Evolutionary conservation across 2,888 invertebrate genomes (phyloP).

Genomic region (Leucophenga montana): DNA sequence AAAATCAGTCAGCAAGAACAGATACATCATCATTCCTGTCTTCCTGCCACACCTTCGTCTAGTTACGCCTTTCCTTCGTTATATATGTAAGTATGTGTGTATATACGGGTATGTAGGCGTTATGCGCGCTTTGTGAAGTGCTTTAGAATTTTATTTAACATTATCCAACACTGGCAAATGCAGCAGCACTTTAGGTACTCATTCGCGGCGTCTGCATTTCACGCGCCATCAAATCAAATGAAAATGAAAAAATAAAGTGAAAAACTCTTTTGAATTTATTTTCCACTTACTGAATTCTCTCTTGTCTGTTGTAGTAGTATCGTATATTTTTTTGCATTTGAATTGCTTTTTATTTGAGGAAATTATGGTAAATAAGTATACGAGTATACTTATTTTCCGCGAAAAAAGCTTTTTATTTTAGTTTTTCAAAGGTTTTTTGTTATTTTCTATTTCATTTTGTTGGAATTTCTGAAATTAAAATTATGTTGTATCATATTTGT

Average conservation of each 20-base stretch:
- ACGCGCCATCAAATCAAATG: slow-evolving; percentile 2
- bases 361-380: slow-evolving; percentile 24
- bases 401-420: not conserved
- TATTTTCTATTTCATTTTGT: not conserved
- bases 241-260: not conserved
- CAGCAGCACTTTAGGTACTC: slow-evolving; percentile 22
- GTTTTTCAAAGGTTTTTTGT: slow-evolving; percentile 1
- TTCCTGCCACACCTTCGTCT: not conserved
- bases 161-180: slow-evolving; percentile 8
- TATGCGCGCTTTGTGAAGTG: slow-evolving; percentile 19
- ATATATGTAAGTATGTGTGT: too few relatives aligned
- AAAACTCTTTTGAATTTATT: slow-evolving; percentile 15
- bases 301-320: not conserved
- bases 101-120: too few relatives aligned
- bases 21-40: slow-evolving; percentile 26
- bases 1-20: slow-evolving; percentile 59
- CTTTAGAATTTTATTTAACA: slow-evolving; percentile 8
- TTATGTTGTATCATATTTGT: not conserved
- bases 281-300: not conserved
- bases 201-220: not conserved
- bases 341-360: slow-evolving; percentile 15
- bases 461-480: slow-evolving; percentile 10
- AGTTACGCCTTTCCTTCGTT: too few relatives aligned
- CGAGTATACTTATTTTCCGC: not conserved
- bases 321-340: not conserved